Conservation (phyloP, 2,888 invertebrate genomes). For the Drosophila tanythrix region DNA sequence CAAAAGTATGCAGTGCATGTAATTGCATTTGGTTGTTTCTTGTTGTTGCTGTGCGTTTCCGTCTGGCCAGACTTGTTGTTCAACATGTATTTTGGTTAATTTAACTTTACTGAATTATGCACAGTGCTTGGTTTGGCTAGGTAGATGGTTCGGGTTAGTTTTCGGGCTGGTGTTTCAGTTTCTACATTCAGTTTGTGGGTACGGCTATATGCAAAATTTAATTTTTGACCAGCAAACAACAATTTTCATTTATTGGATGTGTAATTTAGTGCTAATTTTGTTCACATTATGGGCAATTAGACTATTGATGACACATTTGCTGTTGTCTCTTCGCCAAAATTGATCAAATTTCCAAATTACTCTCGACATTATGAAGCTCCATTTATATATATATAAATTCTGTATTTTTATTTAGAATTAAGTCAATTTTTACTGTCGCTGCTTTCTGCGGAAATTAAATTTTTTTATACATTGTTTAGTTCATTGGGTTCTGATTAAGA, state of each 20-base stretch:
- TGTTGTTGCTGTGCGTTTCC: slow-evolving; percentile 49
- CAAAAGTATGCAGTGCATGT: slow-evolving; percentile 73
- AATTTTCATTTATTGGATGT: slow-evolving; percentile 48
- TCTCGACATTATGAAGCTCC: no score
- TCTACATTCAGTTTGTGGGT: slow-evolving; percentile 12
- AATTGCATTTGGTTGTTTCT: slow-evolving; percentile 70
- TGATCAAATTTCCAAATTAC: neutral
- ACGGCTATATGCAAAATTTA: slow-evolving; percentile 64
- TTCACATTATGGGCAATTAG: slow-evolving; percentile 76
- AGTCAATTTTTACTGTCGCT: slow-evolving; percentile 5
- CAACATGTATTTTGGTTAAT: slow-evolving; percentile 79
- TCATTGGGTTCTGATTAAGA: slow-evolving; percentile 72
- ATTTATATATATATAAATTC: no score
- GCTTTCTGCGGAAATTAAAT: slow-evolving; percentile 56
- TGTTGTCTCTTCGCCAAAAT: slow-evolving; percentile 13
- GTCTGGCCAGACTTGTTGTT: slow-evolving; percentile 62
- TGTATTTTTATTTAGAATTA: slow-evolving; percentile 68
- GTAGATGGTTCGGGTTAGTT: slow-evolving; percentile 7
- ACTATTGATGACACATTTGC: slow-evolving; percentile 78
- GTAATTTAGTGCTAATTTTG: slow-evolving; percentile 78
- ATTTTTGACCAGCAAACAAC: slow-evolving; percentile 57
- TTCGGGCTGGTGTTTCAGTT: neutral
- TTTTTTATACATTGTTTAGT: slow-evolving; percentile 66
- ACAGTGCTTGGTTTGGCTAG: slow-evolving; percentile 45
- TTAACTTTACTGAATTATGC: slow-evolving; percentile 80